A percentile compares a stretch with the other conserved stretches of the same genome.
Evolutionary conservation across 2,888 invertebrate species (phyloP).

Genomic region (Conomelus anceps): DNA sequence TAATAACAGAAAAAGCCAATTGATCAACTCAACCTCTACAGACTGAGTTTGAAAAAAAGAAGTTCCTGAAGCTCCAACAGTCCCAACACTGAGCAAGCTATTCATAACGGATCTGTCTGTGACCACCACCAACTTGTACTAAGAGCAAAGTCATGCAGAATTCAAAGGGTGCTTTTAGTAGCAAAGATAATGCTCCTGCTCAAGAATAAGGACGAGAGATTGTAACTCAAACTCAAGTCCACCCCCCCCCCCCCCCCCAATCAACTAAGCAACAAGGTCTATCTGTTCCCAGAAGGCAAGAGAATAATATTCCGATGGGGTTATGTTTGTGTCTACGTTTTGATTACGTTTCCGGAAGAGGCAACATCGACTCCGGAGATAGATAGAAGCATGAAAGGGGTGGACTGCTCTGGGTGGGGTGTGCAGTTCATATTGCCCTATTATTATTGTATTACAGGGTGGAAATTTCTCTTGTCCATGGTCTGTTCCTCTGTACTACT

Average conservation of each 20-base stretch:
- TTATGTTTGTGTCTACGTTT: neutral
- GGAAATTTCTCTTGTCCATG: neutral
- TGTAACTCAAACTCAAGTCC: neutral
- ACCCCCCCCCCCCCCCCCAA: no score
- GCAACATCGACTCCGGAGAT: neutral
- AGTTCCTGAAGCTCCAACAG: neutral
- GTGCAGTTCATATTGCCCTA: neutral
- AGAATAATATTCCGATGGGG: neutral
- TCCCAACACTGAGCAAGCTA: neutral
- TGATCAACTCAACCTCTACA: no score
- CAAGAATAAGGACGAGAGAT: neutral
- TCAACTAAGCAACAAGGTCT: neutral
- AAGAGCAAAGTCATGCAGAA: neutral
- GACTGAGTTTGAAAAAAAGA: no score
- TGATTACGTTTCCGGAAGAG: neutral
- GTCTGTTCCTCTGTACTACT: no score
- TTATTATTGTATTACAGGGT: neutral
- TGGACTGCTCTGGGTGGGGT: neutral
- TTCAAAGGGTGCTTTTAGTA: neutral
- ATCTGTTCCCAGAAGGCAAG: neutral
- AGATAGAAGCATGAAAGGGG: neutral
- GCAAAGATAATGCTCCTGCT: neutral
- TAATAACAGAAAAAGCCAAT: no score
- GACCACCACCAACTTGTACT: neutral
- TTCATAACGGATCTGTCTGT: neutral